Percentiles rank a stretch among this genome's conserved stretches.
phyloP scores from a whole-genome alignment of 2,888 invertebrate genomes.

The Epiperipatus broadwayi region DNA sequence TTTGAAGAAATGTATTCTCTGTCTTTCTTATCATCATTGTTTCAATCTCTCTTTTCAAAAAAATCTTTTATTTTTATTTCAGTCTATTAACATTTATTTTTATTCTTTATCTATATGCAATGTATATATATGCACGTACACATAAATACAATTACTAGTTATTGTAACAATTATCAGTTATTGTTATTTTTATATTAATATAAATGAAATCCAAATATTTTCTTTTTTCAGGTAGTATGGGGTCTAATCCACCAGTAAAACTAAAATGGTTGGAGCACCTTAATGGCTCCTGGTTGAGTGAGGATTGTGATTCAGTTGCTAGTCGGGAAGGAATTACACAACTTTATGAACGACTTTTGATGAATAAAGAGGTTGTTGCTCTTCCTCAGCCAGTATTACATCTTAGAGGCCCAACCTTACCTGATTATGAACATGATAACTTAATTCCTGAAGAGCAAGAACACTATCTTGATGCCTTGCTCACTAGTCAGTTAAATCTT shows the following conservation, averaged over 20 bases:
- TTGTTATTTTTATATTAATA: too few relatives aligned
- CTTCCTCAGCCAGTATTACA: slow-evolving; percentile 23
- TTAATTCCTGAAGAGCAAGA: slow-evolving; percentile 34
- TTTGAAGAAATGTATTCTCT: too few relatives aligned
- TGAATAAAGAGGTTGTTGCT: slow-evolving; percentile 30
- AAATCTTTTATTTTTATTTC: too few relatives aligned
- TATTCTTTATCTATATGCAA: too few relatives aligned
- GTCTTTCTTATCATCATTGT: too few relatives aligned
- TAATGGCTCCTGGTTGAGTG: slow-evolving; percentile 39
- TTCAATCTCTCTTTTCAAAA: too few relatives aligned
- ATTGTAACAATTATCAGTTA: too few relatives aligned
- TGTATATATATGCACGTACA: too few relatives aligned
- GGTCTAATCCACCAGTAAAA: slow-evolving; percentile 20
- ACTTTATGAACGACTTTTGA: slow-evolving; percentile 36
- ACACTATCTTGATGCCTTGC: slow-evolving; percentile 34
- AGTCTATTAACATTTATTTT: too few relatives aligned
- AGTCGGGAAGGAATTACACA: slow-evolving; percentile 34
- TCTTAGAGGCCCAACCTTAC: slow-evolving; percentile 28
- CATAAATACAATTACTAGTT: too few relatives aligned
- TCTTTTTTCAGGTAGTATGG: too few relatives aligned
- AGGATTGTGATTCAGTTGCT: slow-evolving; percentile 37
- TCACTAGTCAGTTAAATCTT: slow-evolving; percentile 36
- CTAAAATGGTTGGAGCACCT: slow-evolving; percentile 39
- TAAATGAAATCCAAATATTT: too few relatives aligned
- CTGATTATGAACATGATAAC: slow-evolving; percentile 37